Evolutionary conservation across 2,888 invertebrate genomes (phyloP).

Genomic region (Tetrapedia diversipes): DNA sequence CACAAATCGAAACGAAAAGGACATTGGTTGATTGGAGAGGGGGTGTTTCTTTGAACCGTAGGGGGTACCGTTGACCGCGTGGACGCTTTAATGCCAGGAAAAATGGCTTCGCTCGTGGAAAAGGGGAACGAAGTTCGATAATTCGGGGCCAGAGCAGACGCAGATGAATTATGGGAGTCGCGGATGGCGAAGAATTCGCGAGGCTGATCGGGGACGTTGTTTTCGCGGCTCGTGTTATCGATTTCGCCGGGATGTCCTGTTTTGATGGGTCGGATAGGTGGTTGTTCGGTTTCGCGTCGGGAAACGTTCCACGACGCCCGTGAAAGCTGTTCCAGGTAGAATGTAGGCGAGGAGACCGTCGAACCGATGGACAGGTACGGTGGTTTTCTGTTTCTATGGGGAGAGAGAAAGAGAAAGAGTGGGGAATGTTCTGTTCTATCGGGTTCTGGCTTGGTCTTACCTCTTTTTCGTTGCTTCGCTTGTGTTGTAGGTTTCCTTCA

Average conservation of each 20-base stretch:
- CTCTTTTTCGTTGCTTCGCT: background rate
- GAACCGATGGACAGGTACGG: conserved; percentile 29
- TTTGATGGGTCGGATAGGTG: conserved; percentile 13
- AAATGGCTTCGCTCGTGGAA: too few relatives aligned
- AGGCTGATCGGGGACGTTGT: background rate
- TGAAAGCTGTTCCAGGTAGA: too few relatives aligned
- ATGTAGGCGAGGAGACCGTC: conserved; percentile 21
- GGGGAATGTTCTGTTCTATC: too few relatives aligned
- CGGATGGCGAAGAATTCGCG: background rate
- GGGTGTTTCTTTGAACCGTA: background rate
- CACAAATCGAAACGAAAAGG: background rate
- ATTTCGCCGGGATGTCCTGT: conserved; percentile 43
- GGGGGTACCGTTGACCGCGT: background rate
- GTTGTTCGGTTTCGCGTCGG: conserved; percentile 18
- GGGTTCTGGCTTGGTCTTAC: background rate
- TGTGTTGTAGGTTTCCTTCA: too few relatives aligned
- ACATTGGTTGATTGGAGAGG: background rate
- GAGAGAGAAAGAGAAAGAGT: too few relatives aligned
- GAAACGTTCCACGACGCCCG: conserved; percentile 24
- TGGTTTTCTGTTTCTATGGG: background rate
- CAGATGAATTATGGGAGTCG: background rate
- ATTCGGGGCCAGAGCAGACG: too few relatives aligned
- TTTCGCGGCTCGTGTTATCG: conserved; percentile 38
- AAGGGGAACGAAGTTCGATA: too few relatives aligned
- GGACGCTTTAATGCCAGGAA: background rate